Evolutionary conservation across 53 echinoderm and acorn worm genomes (phyloP), one percentile per base, ranked within the genome.

Genomic region (Astropecten irregularis): DNA sequence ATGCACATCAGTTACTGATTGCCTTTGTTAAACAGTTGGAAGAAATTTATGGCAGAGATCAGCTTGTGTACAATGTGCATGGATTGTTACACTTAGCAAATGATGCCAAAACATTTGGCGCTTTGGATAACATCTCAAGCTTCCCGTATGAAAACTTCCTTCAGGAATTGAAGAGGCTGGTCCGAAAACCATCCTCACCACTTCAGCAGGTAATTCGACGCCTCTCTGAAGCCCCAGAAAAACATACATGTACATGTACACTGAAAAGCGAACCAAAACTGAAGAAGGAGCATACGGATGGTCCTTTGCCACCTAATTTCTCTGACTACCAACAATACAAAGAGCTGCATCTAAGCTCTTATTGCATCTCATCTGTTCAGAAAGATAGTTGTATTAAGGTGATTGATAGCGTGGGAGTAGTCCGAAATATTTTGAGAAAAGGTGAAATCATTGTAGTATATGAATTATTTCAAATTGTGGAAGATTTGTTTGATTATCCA

Each of bases 81-180:
- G 30, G 31, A 9, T 22, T 69, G 2, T 15, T 69, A 13, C 69
- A 69, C 31, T 49, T 69, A 69, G 48, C 69, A 13, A 16, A 4
- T 14, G 69, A 69, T 69, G 69, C 69, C 14, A 48, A 48, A 22
- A 46, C 16, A 3, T 47, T 48, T 69, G 69, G 69, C 10, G 3
- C 69, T 4, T 27, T 73, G 22, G 55, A 73, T 22, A 35, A 34
- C 33, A 54, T 51, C 72, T 82, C 49, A 66, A 37, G 51, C 32
- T 82, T 85, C 19, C 71, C 85, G 9, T 72, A 57, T n/a, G 73
- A 85, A 60, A 71, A 62, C 32, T 85, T 58, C 47, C 59, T 85
- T 3, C 15, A 27, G 11, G 54, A 38, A 39, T 13, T 74, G 22
- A 68, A 66, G 36, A 65, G 65, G 64, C 31, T 81, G 38, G 63